These are phyloP conservation scores for Vidua chalybeata DNA, from an alignment of 2,113 vertebrate genomes.

Conservation along the genomic window DNA sequence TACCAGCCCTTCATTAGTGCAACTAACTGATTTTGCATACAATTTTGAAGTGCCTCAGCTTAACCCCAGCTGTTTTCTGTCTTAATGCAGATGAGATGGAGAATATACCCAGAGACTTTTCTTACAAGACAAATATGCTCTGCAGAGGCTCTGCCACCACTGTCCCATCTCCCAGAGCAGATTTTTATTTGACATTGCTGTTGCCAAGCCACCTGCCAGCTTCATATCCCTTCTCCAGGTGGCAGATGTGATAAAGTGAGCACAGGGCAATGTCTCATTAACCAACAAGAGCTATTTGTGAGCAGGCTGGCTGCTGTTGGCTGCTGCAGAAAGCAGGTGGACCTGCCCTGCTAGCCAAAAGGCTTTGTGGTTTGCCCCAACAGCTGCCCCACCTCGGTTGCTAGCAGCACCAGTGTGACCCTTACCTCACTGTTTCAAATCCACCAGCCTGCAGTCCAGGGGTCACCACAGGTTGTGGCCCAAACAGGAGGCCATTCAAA, in stretches of 20 bases:
- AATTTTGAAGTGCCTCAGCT: background rate
- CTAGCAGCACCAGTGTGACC: background rate
- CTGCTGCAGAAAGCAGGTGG: background rate
- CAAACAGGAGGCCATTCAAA: background rate
- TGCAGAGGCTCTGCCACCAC: background rate
- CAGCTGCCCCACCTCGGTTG: rapidly evolving
- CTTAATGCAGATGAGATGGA: background rate
- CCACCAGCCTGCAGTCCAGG: background rate
- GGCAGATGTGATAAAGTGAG: background rate
- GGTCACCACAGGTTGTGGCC: background rate
- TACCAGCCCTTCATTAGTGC: background rate
- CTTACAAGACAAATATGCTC: background rate
- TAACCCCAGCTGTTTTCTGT: background rate
- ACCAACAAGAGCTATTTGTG: background rate
- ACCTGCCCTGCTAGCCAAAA: background rate
- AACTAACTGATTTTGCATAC: background rate
- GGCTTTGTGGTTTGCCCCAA: background rate
- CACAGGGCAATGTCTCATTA: rapidly evolving
- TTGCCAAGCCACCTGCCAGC: background rate
- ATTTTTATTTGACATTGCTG: background rate
- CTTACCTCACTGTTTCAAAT: rapidly evolving
- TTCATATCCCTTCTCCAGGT: rapidly evolving
- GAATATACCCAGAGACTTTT: background rate
- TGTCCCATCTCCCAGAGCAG: background rate
- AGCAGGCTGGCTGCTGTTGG: background rate